These are phyloP conservation scores for Syngnathus scovelli DNA, from an alignment of 2,113 vertebrate genomes.

Conservation along the genomic window DNA sequence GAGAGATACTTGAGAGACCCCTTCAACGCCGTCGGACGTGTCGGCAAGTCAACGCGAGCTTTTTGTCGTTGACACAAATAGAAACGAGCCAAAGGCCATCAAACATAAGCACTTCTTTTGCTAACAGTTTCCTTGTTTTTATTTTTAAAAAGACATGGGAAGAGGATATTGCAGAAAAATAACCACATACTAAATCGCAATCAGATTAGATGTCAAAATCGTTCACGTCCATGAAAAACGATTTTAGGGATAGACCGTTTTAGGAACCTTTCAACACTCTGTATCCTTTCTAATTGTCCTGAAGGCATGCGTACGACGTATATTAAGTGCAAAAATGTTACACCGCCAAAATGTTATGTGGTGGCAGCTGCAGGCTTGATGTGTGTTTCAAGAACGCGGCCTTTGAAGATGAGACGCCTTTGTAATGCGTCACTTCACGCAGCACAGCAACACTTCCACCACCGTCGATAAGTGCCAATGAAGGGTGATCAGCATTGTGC, in stretches of 20 bases:
- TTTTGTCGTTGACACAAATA: background rate
- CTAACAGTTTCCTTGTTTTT: background rate
- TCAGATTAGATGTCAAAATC: too few species aligned
- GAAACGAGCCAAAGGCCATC: background rate
- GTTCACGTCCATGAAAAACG: background rate
- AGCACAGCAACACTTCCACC: constrained; percentile 7
- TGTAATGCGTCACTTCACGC: constrained; percentile 34
- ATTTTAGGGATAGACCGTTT: background rate
- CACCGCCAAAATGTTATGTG: background rate
- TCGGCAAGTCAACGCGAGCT: constrained; percentile 28
- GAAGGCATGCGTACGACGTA: background rate
- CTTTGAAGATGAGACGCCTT: constrained; percentile 60
- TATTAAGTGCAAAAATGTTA: constrained; percentile 4
- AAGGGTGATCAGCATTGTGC: background rate
- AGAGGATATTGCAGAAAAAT: too few species aligned
- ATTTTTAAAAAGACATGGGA: too few species aligned
- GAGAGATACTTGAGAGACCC: constrained; percentile 54
- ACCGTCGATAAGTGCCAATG: background rate
- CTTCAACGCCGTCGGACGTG: constrained; percentile 42
- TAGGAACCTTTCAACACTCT: background rate
- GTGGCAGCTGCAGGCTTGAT: constrained; percentile 23
- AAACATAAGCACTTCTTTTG: background rate
- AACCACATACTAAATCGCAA: too few species aligned
- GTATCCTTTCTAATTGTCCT: background rate
- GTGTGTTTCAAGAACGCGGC: constrained; percentile 32